These are phyloP conservation scores for Dryobotodes eremita DNA, from an alignment of 2,888 invertebrate species.

Conservation along the genomic window DNA sequence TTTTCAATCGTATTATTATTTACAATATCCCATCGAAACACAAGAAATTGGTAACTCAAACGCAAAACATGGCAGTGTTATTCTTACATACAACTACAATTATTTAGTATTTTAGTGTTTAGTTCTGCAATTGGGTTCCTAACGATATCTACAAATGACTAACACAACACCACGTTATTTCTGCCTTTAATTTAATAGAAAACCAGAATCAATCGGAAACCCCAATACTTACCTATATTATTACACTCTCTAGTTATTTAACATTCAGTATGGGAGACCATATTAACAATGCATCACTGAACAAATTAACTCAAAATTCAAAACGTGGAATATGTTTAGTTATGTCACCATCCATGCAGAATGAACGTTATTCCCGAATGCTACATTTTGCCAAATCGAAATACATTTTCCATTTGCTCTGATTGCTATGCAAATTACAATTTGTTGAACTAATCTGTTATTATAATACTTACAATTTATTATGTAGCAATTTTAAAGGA, in stretches of 20 bases:
- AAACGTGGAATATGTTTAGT: slow-evolving; percentile 18
- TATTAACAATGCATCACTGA: neutral
- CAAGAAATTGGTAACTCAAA: too few species aligned
- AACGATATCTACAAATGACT: too few species aligned
- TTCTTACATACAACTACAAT: too few species aligned
- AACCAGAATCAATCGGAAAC: too few species aligned
- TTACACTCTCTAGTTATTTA: neutral
- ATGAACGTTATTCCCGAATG: neutral
- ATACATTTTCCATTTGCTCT: neutral
- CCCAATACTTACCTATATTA: too few species aligned
- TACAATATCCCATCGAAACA: too few species aligned
- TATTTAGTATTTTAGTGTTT: too few species aligned
- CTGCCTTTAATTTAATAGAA: too few species aligned
- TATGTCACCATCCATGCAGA: slow-evolving; percentile 8
- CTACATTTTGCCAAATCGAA: neutral
- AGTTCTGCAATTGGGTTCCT: too few species aligned
- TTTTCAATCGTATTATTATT: too few species aligned
- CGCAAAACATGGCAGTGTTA: too few species aligned
- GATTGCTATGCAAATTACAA: slow-evolving; percentile 44
- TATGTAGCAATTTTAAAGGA: slow-evolving; percentile 2
- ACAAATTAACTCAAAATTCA: slow-evolving; percentile 19
- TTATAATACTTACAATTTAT: slow-evolving; percentile 17
- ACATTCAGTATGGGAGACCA: neutral
- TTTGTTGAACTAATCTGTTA: slow-evolving; percentile 19
- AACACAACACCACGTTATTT: too few species aligned